phyloP scores from a whole-genome alignment of 2,888 invertebrate genomes.

The Hofmannophila pseudospretella region DNA sequence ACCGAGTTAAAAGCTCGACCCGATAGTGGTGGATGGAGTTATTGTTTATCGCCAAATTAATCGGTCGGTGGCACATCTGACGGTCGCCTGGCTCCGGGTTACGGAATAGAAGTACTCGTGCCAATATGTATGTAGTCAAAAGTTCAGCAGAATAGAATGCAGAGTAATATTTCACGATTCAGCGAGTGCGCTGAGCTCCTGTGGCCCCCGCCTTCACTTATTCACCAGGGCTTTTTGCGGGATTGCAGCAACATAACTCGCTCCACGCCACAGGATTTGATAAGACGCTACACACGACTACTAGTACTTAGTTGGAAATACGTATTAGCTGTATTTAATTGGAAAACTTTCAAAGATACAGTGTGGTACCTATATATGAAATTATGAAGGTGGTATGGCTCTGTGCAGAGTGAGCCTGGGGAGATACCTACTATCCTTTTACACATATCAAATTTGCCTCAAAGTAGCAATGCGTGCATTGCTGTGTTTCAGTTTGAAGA shows the following conservation, averaged over 20 bases:
- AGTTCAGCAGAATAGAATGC: slow-evolving; percentile 8
- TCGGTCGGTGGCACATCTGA: background rate
- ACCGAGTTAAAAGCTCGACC: background rate
- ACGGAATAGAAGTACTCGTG: no score
- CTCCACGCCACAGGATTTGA: background rate
- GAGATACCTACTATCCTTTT: no score
- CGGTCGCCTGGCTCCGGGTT: background rate
- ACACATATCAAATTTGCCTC: no score
- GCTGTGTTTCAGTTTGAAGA: no score
- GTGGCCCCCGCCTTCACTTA: slow-evolving; percentile 29
- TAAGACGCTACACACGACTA: background rate
- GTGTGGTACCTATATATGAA: no score
- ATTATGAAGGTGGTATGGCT: no score
- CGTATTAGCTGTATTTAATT: no score
- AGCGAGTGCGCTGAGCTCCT: slow-evolving; percentile 16
- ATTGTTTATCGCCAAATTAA: background rate
- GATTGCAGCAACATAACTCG: slow-evolving; percentile 26
- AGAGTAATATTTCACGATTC: slow-evolving; percentile 32
- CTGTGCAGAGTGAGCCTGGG: no score
- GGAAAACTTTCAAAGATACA: no score
- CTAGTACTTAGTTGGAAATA: no score
- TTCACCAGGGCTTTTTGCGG: slow-evolving; percentile 39
- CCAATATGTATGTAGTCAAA: background rate
- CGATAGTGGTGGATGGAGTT: background rate
- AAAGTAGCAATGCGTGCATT: no score